Percentiles rank a stretch among this genome's conserved stretches.
These are phyloP conservation scores for Liparis tanakae DNA, from an alignment of 2,797 vertebrate genomes.

Conservation along the genomic window DNA sequence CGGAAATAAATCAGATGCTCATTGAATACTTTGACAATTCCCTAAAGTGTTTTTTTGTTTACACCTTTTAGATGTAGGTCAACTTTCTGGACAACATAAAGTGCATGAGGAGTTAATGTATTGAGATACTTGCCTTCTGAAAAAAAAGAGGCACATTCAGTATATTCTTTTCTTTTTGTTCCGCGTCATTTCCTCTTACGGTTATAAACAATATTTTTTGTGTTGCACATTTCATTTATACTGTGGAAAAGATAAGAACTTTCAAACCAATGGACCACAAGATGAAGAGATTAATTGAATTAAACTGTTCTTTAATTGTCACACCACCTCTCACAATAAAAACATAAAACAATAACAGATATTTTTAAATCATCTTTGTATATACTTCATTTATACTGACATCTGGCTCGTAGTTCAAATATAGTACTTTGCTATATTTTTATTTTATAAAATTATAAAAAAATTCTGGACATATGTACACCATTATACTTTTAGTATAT, in stretches of 20 bases:
- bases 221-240: not conserved
- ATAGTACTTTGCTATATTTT: constrained; percentile 70
- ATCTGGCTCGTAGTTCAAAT: constrained; percentile 69
- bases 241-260: not conserved
- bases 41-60: not conserved
- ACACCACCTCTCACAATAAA: constrained; percentile 69
- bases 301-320: constrained; percentile 68
- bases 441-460: constrained; percentile 86
- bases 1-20: not conserved
- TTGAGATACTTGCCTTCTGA: not conserved
- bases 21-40: not conserved
- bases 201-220: not conserved
- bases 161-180: not conserved
- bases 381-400: constrained; percentile 74
- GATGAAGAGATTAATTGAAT: constrained; percentile 24
- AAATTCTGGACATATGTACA: constrained; percentile 73
- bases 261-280: not conserved
- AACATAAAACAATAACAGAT: constrained; percentile 64
- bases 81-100: not conserved
- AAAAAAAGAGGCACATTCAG: not conserved
- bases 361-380: constrained; percentile 64
- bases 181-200: not conserved
- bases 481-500: constrained; percentile 71
- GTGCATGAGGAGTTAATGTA: not conserved
- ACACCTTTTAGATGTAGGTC: not conserved